A percentile compares a stretch with the other conserved stretches of the same genome.
phyloP scores from a whole-genome alignment of 1,140 invertebrate genomes.

The Acyrthosiphon pisum region DNA sequence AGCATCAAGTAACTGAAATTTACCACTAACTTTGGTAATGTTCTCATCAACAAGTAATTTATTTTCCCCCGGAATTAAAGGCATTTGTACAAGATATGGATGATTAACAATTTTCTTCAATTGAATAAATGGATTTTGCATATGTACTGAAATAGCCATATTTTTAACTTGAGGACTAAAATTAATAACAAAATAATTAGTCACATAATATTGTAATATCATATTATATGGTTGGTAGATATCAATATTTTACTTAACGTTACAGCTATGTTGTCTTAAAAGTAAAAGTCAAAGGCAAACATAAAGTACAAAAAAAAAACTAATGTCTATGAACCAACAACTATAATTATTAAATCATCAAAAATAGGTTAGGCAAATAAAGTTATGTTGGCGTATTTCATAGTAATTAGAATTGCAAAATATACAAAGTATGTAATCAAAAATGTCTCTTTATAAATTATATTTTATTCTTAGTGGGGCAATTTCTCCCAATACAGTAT shows the following conservation, averaged over 20 bases:
- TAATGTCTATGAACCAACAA: neutral
- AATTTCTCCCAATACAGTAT: too few species aligned
- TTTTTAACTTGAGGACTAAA: constrained; percentile 22
- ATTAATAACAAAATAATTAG: neutral
- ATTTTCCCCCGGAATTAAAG: constrained; percentile 64
- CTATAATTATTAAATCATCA: neutral
- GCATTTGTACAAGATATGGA: constrained; percentile 74
- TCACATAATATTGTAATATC: neutral
- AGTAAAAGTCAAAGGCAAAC: neutral
- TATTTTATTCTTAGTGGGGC: neutral
- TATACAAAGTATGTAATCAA: neutral
- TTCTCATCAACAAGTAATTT: constrained; percentile 67
- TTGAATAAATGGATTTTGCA: constrained; percentile 64
- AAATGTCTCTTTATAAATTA: too few species aligned
- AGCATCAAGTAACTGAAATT: constrained; percentile 74
- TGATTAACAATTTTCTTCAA: constrained; percentile 76
- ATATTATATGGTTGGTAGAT: neutral
- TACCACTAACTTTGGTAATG: constrained; percentile 71
- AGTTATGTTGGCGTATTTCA: neutral
- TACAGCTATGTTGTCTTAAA: neutral
- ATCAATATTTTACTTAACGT: neutral
- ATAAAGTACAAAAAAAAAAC: neutral
- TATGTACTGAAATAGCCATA: constrained; percentile 59
- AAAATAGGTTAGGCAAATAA: neutral
- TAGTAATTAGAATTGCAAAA: neutral